These are phyloP conservation scores for Bagarius yarrelli DNA, from an alignment of 2,113 vertebrate species.

Conservation along the genomic window DNA sequence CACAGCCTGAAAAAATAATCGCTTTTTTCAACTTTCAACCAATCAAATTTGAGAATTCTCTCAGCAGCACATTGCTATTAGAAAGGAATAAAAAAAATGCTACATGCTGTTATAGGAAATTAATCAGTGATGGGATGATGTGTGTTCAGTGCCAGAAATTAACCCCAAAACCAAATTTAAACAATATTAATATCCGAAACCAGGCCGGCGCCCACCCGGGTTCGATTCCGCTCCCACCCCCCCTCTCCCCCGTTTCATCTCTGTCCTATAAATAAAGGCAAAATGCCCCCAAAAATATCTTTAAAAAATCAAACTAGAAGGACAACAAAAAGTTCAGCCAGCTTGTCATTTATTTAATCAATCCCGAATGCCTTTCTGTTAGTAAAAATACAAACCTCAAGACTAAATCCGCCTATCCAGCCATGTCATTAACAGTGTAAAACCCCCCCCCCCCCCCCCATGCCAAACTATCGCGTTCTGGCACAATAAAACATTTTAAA, in stretches of 20 bases:
- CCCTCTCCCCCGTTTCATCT: too few species aligned
- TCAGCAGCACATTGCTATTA: background rate
- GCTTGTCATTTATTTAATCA: slow-evolving; percentile 20
- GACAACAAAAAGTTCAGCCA: background rate
- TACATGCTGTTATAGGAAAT: background rate
- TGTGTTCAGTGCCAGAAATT: background rate
- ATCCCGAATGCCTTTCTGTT: slow-evolving; percentile 12
- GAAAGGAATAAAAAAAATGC: background rate
- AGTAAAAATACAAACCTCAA: slow-evolving; percentile 31
- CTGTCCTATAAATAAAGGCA: too few species aligned
- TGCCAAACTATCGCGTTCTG: slow-evolving; percentile 7
- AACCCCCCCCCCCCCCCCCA: background rate
- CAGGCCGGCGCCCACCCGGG: too few species aligned
- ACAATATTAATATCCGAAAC: background rate
- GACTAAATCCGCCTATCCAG: background rate
- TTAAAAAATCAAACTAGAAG: background rate
- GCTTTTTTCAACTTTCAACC: background rate
- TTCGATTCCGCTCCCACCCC: too few species aligned
- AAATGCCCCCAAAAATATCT: fast-evolving
- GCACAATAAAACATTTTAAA: slow-evolving; percentile 3
- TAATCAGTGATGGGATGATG: background rate
- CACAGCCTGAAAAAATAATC: too few species aligned
- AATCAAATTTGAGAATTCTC: background rate
- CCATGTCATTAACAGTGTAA: background rate
- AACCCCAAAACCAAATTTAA: background rate